A percentile compares a stretch with the other conserved stretches of the same genome.
phyloP scores from a whole-genome alignment of 2,888 invertebrate species.

The Zonitis immaculata region DNA sequence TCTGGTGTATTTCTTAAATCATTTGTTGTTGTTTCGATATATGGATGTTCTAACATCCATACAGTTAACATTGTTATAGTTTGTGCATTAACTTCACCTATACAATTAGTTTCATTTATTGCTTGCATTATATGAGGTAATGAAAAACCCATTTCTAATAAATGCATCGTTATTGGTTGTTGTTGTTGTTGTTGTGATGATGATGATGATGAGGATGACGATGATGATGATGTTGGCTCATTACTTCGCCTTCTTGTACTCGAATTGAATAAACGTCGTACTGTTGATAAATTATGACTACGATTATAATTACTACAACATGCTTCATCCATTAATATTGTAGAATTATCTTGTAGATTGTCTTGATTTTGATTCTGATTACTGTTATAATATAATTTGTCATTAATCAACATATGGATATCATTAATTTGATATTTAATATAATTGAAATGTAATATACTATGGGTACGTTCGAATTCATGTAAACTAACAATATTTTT shows the following conservation, averaged over 20 bases:
- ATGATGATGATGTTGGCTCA: no score
- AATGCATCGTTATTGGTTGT: conserved; percentile 52
- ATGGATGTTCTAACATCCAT: conserved; percentile 63
- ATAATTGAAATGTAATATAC: conserved; percentile 48
- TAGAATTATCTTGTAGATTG: conserved; percentile 35
- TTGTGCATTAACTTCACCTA: conserved; percentile 45
- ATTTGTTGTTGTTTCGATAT: conserved; percentile 5
- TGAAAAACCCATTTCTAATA: conserved; percentile 62
- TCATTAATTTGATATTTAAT: conserved; percentile 42
- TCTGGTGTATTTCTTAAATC: not conserved
- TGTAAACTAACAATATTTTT: conserved; percentile 47
- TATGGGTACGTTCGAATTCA: conserved; percentile 51
- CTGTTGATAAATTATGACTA: not conserved
- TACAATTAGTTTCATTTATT: conserved; percentile 43
- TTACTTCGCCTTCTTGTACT: no score
- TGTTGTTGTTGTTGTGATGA: conserved; percentile 13
- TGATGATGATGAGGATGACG: no score
- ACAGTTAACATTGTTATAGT: conserved; percentile 58
- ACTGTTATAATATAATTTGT: not conserved
- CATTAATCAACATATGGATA: conserved; percentile 6
- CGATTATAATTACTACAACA: no score
- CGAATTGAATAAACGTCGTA: not conserved
- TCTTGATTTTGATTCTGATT: not conserved
- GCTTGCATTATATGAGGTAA: conserved; percentile 55
- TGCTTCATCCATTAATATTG: conserved; percentile 7